Evolutionary conservation across 2,113 vertebrate genomes (phyloP).

Genomic region (Anoplopoma fimbria): DNA sequence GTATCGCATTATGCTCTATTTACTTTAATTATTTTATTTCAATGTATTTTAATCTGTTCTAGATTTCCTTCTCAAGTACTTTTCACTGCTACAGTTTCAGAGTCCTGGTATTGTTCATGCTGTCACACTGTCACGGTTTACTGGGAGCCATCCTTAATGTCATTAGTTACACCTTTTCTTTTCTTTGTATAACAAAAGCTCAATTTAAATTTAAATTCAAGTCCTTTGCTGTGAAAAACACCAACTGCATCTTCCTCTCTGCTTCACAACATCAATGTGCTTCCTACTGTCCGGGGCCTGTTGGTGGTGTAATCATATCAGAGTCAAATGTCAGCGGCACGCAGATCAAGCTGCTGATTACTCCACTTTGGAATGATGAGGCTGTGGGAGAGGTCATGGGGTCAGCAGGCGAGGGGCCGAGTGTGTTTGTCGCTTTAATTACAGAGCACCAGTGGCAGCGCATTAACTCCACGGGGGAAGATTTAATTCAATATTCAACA

Average conservation of each 20-base stretch:
- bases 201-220: background rate
- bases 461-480: slow-evolving; percentile 52
- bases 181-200: background rate
- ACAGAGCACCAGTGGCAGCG: slow-evolving; percentile 53
- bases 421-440: slow-evolving; percentile 58
- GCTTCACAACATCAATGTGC: background rate
- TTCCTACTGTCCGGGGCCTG: slow-evolving; percentile 7
- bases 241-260: background rate
- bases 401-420: slow-evolving; percentile 39
- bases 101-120: background rate
- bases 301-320: slow-evolving; percentile 57
- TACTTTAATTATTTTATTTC: no score
- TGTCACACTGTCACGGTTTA: background rate
- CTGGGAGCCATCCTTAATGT: background rate
- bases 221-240: background rate
- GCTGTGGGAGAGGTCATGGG: slow-evolving; percentile 34
- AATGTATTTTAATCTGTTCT: no score
- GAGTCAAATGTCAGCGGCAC: slow-evolving; percentile 65
- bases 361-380: slow-evolving; percentile 55
- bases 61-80: no score
- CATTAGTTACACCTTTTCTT: background rate
- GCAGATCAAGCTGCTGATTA: slow-evolving; percentile 66
- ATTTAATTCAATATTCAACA: slow-evolving; percentile 65
- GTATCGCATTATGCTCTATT: no score
- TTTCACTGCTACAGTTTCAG: no score